Base-by-base conservation (phyloP, 2,888 invertebrate species). In the Lagria hirta region DNA sequence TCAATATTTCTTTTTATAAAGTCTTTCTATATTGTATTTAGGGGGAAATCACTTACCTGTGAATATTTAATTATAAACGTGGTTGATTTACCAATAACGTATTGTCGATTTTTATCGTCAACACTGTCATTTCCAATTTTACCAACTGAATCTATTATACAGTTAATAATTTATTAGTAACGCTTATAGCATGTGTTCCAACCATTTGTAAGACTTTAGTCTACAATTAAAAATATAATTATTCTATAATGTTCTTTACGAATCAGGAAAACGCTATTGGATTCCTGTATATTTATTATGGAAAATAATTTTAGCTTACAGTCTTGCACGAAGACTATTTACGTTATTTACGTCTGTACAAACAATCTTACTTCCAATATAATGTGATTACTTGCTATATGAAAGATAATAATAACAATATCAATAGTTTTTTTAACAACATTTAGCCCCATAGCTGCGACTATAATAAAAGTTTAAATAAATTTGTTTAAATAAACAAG, bases 151-250 rank as follows among this genome's bases (percentile, higher is more conserved):
- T 48, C 55, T 55, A 60, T 58, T 60, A 57, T 49, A 55, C 46
- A 40, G 41, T 54, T 52, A 51, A 51, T 53, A 55, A 58, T 55
- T 58, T 60, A 58, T 54, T 51, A 54, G 51, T 52, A 55, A 57
- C 53, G 45, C 49, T 52, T 49, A 54, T 48, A 49, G 36, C 43
- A 46, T 46, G 47, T 49, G 52, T 52, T 53, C 50, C 49, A 52
- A 52, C 55, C 54, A 48, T 52, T 57, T 43, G 49, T 57, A 52
- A 55, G 51, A 45, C 46, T 43, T 32, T 46, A 49, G 49, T 52
- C 51, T 57, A 55, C 57, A 61, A 61, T 61, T 61, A 61, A 61
- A 60, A 58, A 51, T 44, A 50, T 58, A 59, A 61, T 61, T 58
- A 60, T 57, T 55, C 54, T 59, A 57, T 53, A 51, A 43, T 48